Conservation (phyloP, 2,888 invertebrate genomes). For the Noctua comes region DNA sequence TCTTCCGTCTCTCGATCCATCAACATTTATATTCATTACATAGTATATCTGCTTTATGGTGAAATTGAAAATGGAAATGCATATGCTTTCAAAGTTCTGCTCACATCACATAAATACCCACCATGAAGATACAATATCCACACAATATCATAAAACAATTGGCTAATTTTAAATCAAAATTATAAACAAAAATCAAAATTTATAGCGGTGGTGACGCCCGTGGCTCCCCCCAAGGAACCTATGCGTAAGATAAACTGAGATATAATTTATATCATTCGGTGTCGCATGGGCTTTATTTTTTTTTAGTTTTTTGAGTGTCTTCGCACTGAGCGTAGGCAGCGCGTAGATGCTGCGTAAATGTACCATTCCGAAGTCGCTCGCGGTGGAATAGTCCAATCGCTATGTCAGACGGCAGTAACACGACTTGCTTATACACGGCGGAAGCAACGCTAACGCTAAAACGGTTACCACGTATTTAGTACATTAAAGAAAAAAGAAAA, state of each 20-base stretch:
- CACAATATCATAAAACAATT: slow-evolving; percentile 31
- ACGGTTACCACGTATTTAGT: no score
- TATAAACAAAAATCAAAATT: slow-evolving; percentile 53
- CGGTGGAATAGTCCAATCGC: background rate
- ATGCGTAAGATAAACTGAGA: slow-evolving; percentile 78
- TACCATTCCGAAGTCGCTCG: background rate
- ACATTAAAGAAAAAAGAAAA: no score
- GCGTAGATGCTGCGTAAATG: background rate
- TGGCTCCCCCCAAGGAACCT: slow-evolving; percentile 77
- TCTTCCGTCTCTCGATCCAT: no score
- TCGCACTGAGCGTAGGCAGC: background rate
- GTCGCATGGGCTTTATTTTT: slow-evolving; percentile 67
- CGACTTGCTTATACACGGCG: no score
- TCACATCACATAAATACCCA: background rate
- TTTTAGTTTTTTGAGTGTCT: slow-evolving; percentile 13
- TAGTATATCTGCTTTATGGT: background rate
- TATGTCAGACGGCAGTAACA: background rate
- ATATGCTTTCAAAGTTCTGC: slow-evolving; percentile 3
- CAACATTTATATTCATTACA: no score
- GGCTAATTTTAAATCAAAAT: slow-evolving; percentile 43
- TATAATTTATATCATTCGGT: slow-evolving; percentile 62
- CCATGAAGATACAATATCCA: slow-evolving; percentile 8
- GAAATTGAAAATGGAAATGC: background rate
- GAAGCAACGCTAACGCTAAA: no score
- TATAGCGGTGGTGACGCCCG: slow-evolving; percentile 80